Base-by-base conservation (phyloP, 2,113 vertebrate genomes). In the Notiomystis cincta region DNA sequence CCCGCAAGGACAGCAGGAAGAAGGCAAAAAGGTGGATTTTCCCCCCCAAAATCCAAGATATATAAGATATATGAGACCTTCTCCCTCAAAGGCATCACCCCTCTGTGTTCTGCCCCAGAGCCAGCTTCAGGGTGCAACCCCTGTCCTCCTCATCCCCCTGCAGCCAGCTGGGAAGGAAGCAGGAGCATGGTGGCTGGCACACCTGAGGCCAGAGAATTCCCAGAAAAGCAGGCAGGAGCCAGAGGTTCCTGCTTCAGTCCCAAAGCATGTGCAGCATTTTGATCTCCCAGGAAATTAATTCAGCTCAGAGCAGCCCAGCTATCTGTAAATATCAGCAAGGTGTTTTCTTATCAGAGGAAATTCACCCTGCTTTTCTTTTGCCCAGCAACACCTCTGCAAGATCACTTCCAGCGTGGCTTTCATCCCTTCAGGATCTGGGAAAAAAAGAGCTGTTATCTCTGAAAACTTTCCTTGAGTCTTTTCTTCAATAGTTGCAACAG, bases 211-310 rank as follows among this genome's bases (percentile, higher is more conserved):
- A 21, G 6, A 70, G 40, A 42, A 81, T 13, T 12, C 33, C 25
- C 66, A 53, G 57, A 19, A 14, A 8, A 79, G 71, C 80, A 48
- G 70, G 16, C 30, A 54, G 53, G 17, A 78, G 37, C 13, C 42
- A 35, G 51, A 25, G 28, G 17, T 45, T 54, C 20, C 81, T 51
- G 30, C 67, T 21, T 48, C 28, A 10, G 4, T 45, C 72, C 67
- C 47, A 31, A 67, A 54, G 71, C 66, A 10, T 1, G 22, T 3
- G 16, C 33, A 54, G 51, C 30, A 6, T 80, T 82, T 91, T 82
- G 53, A 94, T 86, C 50, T 91, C 81, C 50, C n/a, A 47, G 84
- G 61, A 71, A 94, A 91, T 89, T 2, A 67, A 72, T 60, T 54
- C 57, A 4, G 42, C 56, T 72, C 58, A 21, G 67, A 91, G 84